Evolutionary conservation across 2,113 vertebrate genomes (phyloP), one percentile per base, ranked within the genome.

Genomic region (Dunckerocampus dactyliophorus): DNA sequence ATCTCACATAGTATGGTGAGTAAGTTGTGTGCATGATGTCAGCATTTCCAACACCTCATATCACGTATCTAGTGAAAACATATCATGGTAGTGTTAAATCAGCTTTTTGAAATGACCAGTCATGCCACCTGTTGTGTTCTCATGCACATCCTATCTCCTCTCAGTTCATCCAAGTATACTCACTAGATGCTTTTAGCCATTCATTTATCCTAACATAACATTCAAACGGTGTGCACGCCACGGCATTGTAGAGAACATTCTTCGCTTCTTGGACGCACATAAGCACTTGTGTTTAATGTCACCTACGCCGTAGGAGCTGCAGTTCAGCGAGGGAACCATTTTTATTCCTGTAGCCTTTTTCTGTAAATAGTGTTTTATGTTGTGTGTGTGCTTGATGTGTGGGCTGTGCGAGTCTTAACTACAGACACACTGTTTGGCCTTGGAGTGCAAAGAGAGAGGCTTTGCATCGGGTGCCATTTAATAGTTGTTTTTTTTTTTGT

Each of bases 121-220:
- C 46, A 28, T 31, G 20, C 20, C 15, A 34, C 45, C 50, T 67
- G 6, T 58, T 63, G 63, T 62, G 43, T 43, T 62, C 47, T 65
- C 82, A 85, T 66, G 66, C 71, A 63, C 78, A 59, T 74, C 79
- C 65, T 69, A 60, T 68, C 69, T 72, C 60, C 80, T 72, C 75
- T 78, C 64, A 63, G 59, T 53, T 4, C 75, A 28, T 71, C 56
- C 57, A 39, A 12, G 19, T 13, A 57, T 10, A 71, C 3, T 65
- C 39, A 72, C 21, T 72, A 75, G 60, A 61, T 34, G 47, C 52
- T 57, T 21, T 16, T 16, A 65, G n/a, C 47, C 39, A n/a, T n/a
- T 71, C 60, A 75, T 49, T 15, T 71, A 19, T 68, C 20, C 45
- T 59, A 21, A 10, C 13, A n/a, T 56, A 14, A 66, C 49, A 71